These are phyloP conservation scores for Prionace glauca DNA, from an alignment of 2,797 vertebrate species.

Conservation along the genomic window DNA sequence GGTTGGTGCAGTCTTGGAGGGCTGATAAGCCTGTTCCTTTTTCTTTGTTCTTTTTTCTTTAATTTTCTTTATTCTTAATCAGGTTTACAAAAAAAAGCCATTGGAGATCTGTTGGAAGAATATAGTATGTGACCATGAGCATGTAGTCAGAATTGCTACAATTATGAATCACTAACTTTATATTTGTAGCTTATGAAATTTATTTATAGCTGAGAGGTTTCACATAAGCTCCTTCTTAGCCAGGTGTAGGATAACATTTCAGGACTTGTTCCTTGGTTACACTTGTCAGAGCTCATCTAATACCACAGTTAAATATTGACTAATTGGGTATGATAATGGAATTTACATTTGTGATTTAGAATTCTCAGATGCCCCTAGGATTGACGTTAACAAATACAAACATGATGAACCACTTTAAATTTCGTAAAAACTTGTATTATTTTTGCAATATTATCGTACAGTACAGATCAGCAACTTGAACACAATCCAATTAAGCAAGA, in stretches of 20 bases:
- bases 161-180: not conserved
- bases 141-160: not conserved
- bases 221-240: not conserved
- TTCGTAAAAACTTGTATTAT: not conserved
- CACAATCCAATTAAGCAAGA: not conserved
- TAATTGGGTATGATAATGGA: conserved; percentile 13
- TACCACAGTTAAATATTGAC: not conserved
- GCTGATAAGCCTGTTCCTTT: too few relatives aligned
- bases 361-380: conserved; percentile 7
- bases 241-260: not conserved
- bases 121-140: not conserved
- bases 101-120: not conserved
- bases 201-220: not conserved
- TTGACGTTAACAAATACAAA: not conserved
- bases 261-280: not conserved
- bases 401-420: not conserved
- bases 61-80: too few relatives aligned
- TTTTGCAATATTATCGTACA: not conserved
- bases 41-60: too few relatives aligned
- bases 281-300: conserved; percentile 11
- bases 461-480: not conserved
- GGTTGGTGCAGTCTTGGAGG: too few relatives aligned
- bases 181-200: not conserved
- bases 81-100: too few relatives aligned
- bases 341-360: conserved; percentile 15